Evolutionary conservation across 2,113 vertebrate genomes (phyloP), one percentile per base, ranked within the genome.

Genomic region (Synodontis membranacea): DNA sequence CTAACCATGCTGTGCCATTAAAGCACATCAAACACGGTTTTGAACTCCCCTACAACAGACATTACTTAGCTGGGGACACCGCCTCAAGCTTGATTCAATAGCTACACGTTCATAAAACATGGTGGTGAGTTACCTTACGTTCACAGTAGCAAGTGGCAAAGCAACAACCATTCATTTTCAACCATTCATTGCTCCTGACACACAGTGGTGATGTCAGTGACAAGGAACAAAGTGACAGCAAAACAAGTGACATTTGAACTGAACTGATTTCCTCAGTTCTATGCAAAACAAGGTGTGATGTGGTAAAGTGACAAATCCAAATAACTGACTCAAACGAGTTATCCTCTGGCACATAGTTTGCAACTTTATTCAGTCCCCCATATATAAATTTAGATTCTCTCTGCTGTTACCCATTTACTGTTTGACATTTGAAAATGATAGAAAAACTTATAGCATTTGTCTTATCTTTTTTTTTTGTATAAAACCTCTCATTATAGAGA

Each of bases 21-120:
- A 76, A 76, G 44, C 46, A 50, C 74, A 76, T 76, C 25, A 76
- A 48, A 50, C 44, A 76, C 28, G 46, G 42, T 75, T 75, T 75
- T 28, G 25, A 75, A n/a, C 14, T n/a, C 23, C 42, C 42, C 23
- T 14, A 75, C 72, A 75, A 46, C 42, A 28, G 42, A 76, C 28
- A 76, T 76, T 76, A n/a, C 44, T 48, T 76, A 48, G 31, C 44
- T 74, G 70, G 44, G 46, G 44, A 48, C 72, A 48, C 72, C 9
- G 44, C 25, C 28, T 48, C 44, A 31, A 76, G 74, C 25, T 75
- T 75, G 42, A 75, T 11, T 48, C 74, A 1, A 12, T 76, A 50
- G 44, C 31, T 48, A 76, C 44, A 76, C 50, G 31, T 50, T 76
- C 17, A 48, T 17, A 50, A 5, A 50, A n/a, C 44, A 19, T 17